Percentiles rank a stretch among this genome's conserved stretches.
Conservation (phyloP, 2,888 invertebrate genomes). For the Entomobrya multifasciata region DNA sequence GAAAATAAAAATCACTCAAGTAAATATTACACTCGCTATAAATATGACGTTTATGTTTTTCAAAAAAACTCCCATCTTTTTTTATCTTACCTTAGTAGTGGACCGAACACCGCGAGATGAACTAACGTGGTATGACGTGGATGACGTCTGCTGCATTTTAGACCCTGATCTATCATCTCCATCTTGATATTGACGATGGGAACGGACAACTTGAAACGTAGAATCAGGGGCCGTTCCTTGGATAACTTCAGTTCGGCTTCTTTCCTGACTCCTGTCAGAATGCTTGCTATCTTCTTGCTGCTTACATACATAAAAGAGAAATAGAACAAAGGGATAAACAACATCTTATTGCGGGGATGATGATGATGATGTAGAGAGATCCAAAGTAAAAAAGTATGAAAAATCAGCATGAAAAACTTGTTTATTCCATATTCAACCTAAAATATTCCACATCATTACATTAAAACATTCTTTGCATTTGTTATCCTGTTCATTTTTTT, state of each 20-base stretch:
- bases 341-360: too few species aligned
- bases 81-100: constrained; percentile 77
- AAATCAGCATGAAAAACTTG: too few species aligned
- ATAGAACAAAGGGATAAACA: background rate
- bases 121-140: constrained; percentile 79
- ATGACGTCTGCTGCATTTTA: constrained; percentile 72
- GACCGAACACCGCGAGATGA: constrained; percentile 78
- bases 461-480: too few species aligned
- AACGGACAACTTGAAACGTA: constrained; percentile 78
- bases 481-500: too few species aligned
- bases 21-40: too few species aligned
- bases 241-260: constrained; percentile 79
- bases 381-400: too few species aligned
- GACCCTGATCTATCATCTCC: constrained; percentile 75
- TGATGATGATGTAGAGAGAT: too few species aligned
- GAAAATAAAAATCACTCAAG: background rate
- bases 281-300: constrained; percentile 79
- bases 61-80: background rate
- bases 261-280: constrained; percentile 77
- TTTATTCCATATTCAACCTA: too few species aligned
- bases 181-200: constrained; percentile 77
- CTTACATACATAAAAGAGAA: background rate
- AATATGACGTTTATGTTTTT: too few species aligned
- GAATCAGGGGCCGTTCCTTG: constrained; percentile 79
- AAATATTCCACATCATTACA: too few species aligned